Evolutionary conservation across 1,140 invertebrate species (phyloP), one percentile per base, ranked within the genome.

Genomic region (Caenorhabditis briggsae): DNA sequence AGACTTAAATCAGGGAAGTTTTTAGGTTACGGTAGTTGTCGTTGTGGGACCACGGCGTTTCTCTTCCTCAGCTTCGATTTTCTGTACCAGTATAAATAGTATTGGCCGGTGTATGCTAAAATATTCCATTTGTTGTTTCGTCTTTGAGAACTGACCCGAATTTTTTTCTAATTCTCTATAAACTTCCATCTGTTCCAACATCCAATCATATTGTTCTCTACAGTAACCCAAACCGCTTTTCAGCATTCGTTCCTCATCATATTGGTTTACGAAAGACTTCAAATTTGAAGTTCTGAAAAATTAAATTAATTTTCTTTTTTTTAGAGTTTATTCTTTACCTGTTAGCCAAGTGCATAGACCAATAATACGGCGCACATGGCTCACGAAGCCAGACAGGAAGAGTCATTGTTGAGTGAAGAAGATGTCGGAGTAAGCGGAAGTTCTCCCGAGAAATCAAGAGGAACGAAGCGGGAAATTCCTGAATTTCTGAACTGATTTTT

Each of bases 121-220:
- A 11, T 53, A 14, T 53, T 53, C 16, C 2, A 8, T 6, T 53
- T 11, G 12, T 53, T 53, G 11, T 50, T 50, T 50, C 50, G 1
- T 53, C 12, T 53, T 20, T 23, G 18, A 25, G 43, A 53, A 50
- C 83, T 58, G 5, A 86, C 85, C 85, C 41, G 55, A 78, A 64
- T 74, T 86, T 33, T 70, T 82, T 23, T 86, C 85, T 20, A 86
- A 53, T 18, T 86, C 85, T 50, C 85, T 53, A 58, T 86, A 86
- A 25, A 86, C 48, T 33, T 70, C 70, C 85, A 86, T 86, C 48
- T 86, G 85, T 25, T 86, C 85, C 43, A 53, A 23, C 85, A 86
- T 86, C 85, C 85, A 86, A n/a, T 86, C 82, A 48, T 82, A 86
- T 41, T 86, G 85, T 25, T 86, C 85, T 64, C 23, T 82, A 25